A percentile compares a stretch with the other conserved stretches of the same genome.
Conservation (phyloP, 1,140 invertebrate species). For the Pseudoatta argentina region DNA sequence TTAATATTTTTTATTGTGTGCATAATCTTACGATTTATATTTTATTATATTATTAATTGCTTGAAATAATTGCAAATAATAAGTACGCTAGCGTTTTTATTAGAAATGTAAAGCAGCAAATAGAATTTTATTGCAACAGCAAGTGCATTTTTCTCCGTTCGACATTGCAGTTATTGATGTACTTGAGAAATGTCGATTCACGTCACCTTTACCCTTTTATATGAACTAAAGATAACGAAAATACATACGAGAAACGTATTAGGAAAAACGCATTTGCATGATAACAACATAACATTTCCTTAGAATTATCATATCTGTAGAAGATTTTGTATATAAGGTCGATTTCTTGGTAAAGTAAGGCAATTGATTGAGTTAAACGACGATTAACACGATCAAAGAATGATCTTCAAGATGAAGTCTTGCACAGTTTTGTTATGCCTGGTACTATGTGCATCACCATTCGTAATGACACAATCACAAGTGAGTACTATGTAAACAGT, state of each 20-base stretch:
- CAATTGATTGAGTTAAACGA: conserved; percentile 24
- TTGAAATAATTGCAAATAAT: not conserved
- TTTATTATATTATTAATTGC: not conserved
- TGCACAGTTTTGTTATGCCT: conserved; percentile 27
- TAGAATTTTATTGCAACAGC: conserved; percentile 18
- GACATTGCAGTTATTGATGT: conserved; percentile 14
- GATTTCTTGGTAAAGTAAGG: conserved; percentile 26
- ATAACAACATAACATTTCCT: conserved; percentile 53
- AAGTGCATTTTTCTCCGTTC: not conserved
- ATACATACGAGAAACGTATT: conserved; percentile 10
- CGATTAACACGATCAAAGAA: conserved; percentile 43
- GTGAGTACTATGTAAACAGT: conserved; percentile 48
- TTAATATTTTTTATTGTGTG: not conserved
- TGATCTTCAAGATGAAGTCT: conserved; percentile 44
- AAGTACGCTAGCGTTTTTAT: not conserved
- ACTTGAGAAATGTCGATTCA: not conserved
- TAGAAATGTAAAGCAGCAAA: not conserved
- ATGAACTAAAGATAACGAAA: conserved; percentile 40
- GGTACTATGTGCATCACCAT: not conserved
- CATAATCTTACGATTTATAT: not conserved
- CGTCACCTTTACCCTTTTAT: conserved; percentile 33
- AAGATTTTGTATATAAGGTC: conserved; percentile 60
- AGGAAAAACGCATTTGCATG: conserved; percentile 3
- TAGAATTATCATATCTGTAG: conserved; percentile 8
- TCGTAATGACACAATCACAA: conserved; percentile 5